These are phyloP conservation scores for Equus quagga DNA, from an alignment of 2,113 vertebrate genomes.

Conservation along the genomic window DNA sequence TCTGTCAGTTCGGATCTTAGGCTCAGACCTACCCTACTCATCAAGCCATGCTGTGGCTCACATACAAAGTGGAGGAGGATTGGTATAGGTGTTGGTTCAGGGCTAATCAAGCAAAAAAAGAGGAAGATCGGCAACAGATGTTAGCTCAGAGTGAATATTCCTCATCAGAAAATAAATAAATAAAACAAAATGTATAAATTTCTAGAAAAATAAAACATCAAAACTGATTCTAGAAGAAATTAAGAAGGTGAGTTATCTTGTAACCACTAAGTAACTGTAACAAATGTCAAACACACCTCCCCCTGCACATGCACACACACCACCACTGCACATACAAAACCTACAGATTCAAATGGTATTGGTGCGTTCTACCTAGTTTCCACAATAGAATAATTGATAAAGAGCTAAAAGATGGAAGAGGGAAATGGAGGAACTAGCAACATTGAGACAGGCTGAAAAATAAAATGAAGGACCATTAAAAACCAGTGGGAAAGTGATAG, in stretches of 20 bases:
- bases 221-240: not conserved
- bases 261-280: not conserved
- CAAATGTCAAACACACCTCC: not conserved
- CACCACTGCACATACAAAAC: not conserved
- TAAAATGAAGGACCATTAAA: not conserved
- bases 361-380: not conserved
- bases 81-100: too few species aligned
- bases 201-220: not conserved
- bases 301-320: not conserved
- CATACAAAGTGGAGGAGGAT: too few species aligned
- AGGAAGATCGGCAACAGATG: too few species aligned
- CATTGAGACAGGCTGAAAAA: not conserved
- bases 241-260: not conserved
- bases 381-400: not conserved
- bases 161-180: not conserved
- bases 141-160: too few species aligned
- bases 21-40: too few species aligned
- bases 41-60: too few species aligned
- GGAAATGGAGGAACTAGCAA: not conserved
- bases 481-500: not conserved
- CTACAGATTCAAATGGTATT: not conserved
- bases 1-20: too few species aligned
- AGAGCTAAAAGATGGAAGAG: not conserved
- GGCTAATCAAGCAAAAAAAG: too few species aligned
- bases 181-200: not conserved